These are phyloP conservation scores for Ciconia nigra DNA, from an alignment of 2,797 vertebrate species.

Conservation along the genomic window DNA sequence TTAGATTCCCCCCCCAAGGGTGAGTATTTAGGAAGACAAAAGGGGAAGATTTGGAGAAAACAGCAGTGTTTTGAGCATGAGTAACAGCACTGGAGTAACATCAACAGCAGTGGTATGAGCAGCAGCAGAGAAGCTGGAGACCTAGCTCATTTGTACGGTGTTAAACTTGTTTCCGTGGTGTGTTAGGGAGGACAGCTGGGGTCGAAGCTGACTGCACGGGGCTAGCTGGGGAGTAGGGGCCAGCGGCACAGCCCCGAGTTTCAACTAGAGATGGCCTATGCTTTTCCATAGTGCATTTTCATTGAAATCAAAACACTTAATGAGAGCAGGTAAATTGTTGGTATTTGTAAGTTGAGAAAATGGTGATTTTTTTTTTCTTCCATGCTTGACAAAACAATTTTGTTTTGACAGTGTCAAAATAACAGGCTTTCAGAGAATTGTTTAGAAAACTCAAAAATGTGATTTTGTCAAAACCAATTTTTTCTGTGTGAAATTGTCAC, in stretches of 20 bases:
- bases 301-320: background rate
- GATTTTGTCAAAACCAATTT: slow-evolving; percentile 12
- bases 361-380: background rate
- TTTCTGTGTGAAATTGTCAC: background rate
- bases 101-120: background rate
- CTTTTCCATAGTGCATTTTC: background rate
- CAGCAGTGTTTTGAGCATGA: background rate
- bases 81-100: background rate
- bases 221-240: background rate
- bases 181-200: background rate
- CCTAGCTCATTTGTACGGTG: background rate
- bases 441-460: background rate
- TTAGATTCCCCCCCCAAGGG: too few species aligned
- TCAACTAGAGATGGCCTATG: background rate
- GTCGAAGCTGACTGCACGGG: background rate
- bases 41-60: background rate
- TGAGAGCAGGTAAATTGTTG: background rate
- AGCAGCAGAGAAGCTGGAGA: background rate
- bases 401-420: slow-evolving; percentile 1
- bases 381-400: background rate
- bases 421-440: background rate
- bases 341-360: background rate
- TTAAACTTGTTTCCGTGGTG: background rate
- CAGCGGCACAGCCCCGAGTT: fast-evolving
- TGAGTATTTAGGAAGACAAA: background rate